These are phyloP conservation scores for Sebastiscus tertius DNA, from an alignment of 2,797 vertebrate species.

Conservation along the genomic window DNA sequence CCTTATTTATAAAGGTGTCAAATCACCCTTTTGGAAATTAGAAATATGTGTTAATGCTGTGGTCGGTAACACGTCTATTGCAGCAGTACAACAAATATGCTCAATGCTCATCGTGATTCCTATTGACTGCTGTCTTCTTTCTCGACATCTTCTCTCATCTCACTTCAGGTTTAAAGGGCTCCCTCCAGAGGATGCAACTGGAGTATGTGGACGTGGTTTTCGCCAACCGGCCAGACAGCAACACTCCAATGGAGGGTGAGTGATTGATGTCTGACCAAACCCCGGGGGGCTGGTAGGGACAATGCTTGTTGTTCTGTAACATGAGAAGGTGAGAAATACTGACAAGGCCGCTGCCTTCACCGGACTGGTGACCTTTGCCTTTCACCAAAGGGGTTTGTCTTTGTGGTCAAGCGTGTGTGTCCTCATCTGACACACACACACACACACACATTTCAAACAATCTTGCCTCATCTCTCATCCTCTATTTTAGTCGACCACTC, in stretches of 20 bases:
- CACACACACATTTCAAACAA: conserved; percentile 29
- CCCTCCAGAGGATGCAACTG: conserved; percentile 96
- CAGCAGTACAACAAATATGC: neutral
- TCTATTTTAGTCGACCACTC: conserved; percentile 65
- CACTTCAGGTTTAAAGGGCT: conserved; percentile 90
- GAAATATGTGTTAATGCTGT: neutral
- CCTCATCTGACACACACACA: neutral
- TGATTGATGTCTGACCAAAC: conserved; percentile 31
- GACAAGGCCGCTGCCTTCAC: conserved; percentile 10
- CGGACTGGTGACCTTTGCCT: conserved; percentile 36
- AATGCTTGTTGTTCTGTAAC: conserved; percentile 61
- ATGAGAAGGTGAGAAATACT: conserved; percentile 64
- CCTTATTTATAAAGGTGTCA: neutral
- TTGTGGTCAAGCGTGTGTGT: neutral
- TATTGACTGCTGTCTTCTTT: neutral
- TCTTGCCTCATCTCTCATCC: conserved; percentile 44
- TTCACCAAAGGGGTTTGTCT: conserved; percentile 27
- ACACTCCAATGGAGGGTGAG: conserved; percentile 99
- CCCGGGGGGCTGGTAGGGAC: conserved; percentile 5
- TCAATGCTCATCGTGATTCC: neutral
- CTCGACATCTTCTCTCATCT: conserved; percentile 3
- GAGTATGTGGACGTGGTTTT: conserved; percentile 99
- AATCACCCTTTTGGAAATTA: neutral
- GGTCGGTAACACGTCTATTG: neutral
- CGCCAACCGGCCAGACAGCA: conserved; percentile 95